Evolutionary conservation across 2,888 invertebrate species (phyloP).

Genomic region (Euplexia lucipara): DNA sequence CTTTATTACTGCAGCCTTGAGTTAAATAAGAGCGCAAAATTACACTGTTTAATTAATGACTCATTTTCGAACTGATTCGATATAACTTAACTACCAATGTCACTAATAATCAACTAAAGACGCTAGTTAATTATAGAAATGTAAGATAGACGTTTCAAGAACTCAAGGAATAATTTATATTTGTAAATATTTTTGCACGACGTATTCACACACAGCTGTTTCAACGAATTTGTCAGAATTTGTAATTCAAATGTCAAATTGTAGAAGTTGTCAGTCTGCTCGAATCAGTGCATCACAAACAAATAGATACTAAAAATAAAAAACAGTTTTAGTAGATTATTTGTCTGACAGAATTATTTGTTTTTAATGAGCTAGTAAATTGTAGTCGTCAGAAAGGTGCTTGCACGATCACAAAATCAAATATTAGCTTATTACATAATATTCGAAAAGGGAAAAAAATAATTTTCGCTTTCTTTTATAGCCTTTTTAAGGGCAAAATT

Average conservation of each 20-base stretch:
- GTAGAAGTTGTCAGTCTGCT: conserved; percentile 26
- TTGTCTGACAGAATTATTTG: background rate
- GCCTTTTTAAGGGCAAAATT: background rate
- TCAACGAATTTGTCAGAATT: conserved; percentile 40
- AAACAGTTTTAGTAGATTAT: conserved; percentile 8
- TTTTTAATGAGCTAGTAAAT: rapidly evolving
- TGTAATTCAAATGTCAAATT: conserved; percentile 41
- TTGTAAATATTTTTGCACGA: conserved; percentile 59
- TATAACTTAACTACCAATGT: conserved; percentile 10
- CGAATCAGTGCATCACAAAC: conserved; percentile 13
- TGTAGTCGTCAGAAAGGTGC: background rate
- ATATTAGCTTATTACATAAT: no score
- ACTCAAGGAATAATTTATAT: conserved; percentile 52
- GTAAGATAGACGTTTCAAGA: conserved; percentile 11
- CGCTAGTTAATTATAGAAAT: conserved; percentile 31
- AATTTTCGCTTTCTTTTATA: background rate
- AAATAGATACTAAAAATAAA: conserved; percentile 10
- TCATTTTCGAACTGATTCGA: conserved; percentile 67
- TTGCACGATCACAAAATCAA: no score
- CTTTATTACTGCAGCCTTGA: conserved; percentile 83
- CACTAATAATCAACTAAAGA: conserved; percentile 36
- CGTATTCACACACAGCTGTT: conserved; percentile 61
- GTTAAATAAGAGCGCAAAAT: conserved; percentile 69
- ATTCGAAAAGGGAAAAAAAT: no score
- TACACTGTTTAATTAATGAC: conserved; percentile 81